Evolutionary conservation across 2,888 invertebrate species (phyloP), one percentile per base, ranked within the genome.

Genomic region (Callosobruchus maculatus): DNA sequence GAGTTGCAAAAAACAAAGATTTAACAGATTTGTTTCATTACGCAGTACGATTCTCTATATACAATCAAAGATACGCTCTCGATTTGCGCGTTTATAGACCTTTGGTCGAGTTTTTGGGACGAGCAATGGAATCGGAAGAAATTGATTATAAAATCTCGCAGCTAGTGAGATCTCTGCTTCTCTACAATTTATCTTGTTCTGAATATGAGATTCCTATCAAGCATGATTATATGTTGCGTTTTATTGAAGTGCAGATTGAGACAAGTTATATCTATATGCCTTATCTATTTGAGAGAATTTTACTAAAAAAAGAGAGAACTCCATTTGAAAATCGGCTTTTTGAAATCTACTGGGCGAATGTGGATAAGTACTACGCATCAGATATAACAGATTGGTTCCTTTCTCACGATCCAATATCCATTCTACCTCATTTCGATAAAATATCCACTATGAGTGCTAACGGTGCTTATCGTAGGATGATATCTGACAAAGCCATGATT

Each of bases 351-450:
- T 78, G 75, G 26, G 70, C 73, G 20, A 71, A 74, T 31, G 31
- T 73, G 9, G 71, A 72, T 18, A 20, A 74, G 9, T n/a, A 21
- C 0, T 67, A 66, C 22, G n/a, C 71, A 5, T 20, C 21, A 1
- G 13, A 21, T 13, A 71, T 75, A 21, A 67, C 71, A 21, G 22
- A 9, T 21, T 77, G 77, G 75, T 73, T 77, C 20, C 49, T 78
- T n/a, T 72, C 5, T 22, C 75, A 77, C 9, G 78, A 80, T 71
- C 80, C 80, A 20, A 71, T 31, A 31, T 68, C 70, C 22, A 13
- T 78, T 67, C 9, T 70, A 18, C 75, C 78, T 20, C 77, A 78
- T 73, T 76, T 76, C 21, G 69, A 75, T 22, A 20, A 68, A 26
- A 75, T 78, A 21, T 30, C 75, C 0, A 21, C 13, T 49, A 49